A percentile compares a stretch with the other conserved stretches of the same genome.
Evolutionary conservation across 2,113 vertebrate species (phyloP).

Genomic region (Silurus meridionalis): DNA sequence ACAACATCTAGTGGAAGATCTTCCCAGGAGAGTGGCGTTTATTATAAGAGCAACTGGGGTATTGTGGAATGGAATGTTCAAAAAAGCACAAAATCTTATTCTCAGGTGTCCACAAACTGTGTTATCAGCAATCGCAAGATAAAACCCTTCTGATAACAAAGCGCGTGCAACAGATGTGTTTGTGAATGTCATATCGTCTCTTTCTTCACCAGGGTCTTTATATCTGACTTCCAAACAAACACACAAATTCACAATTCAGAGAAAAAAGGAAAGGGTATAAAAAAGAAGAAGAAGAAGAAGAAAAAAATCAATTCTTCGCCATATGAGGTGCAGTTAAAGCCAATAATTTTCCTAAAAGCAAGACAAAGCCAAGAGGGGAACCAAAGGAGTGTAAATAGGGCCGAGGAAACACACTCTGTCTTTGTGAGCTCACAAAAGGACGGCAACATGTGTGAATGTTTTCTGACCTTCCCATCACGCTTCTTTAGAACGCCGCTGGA

Average conservation of each 20-base stretch:
- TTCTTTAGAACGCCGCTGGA: conserved; percentile 39
- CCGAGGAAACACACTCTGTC: conserved; percentile 9
- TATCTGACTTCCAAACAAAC: neutral
- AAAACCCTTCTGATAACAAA: too few relatives aligned
- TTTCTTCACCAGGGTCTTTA: conserved; percentile 7
- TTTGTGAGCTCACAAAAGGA: conserved; percentile 38
- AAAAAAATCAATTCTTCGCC: conserved; percentile 27
- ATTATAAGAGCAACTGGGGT: too few relatives aligned
- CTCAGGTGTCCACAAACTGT: too few relatives aligned
- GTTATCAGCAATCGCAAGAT: too few relatives aligned
- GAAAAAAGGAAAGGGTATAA: neutral
- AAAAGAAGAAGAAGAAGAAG: too few relatives aligned
- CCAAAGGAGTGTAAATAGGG: conserved; percentile 20
- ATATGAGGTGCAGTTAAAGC: conserved; percentile 29
- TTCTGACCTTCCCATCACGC: conserved; percentile 51
- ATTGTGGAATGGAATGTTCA: too few relatives aligned
- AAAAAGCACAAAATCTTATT: too few relatives aligned
- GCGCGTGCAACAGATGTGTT: neutral
- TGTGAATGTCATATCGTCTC: conserved; percentile 8
- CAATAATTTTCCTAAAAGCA: conserved; percentile 35
- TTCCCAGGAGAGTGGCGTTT: too few relatives aligned
- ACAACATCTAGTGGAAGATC: too few relatives aligned
- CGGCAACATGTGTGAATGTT: conserved; percentile 48
- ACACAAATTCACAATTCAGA: neutral
- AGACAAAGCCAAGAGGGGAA: conserved; percentile 27